These are phyloP conservation scores for Rhagonycha lutea DNA, from an alignment of 2,888 invertebrate species.

Conservation along the genomic window DNA sequence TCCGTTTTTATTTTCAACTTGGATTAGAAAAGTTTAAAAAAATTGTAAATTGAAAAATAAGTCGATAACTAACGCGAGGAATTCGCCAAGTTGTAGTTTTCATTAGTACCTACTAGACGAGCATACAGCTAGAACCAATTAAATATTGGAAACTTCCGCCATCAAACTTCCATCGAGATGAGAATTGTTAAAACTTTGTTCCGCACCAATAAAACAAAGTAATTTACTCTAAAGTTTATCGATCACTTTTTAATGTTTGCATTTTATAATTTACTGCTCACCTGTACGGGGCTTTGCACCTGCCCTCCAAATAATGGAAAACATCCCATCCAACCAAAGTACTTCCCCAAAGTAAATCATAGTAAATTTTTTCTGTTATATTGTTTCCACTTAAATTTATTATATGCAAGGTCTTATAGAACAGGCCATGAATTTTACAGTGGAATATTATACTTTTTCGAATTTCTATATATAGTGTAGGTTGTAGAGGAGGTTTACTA, in stretches of 20 bases:
- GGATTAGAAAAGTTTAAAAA: background rate
- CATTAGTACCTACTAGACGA: background rate
- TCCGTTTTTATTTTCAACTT: background rate
- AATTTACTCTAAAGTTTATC: background rate
- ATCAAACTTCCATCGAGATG: background rate
- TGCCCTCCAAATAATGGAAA: constrained; percentile 96
- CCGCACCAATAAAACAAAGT: background rate
- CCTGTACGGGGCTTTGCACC: constrained; percentile 91
- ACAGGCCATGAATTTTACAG: no score
- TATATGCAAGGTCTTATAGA: no score
- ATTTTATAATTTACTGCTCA: constrained; percentile 45
- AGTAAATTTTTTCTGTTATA: constrained; percentile 89
- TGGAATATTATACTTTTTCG: no score
- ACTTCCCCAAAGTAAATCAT: constrained; percentile 93
- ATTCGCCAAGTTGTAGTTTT: background rate
- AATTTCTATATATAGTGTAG: no score
- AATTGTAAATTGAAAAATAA: background rate
- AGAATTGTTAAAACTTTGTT: background rate
- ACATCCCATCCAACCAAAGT: constrained; percentile 86
- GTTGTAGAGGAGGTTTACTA: no score
- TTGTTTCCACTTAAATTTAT: constrained; percentile 74
- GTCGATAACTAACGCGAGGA: background rate
- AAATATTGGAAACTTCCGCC: background rate
- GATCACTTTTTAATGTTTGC: background rate
- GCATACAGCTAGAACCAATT: background rate